A percentile compares a stretch with the other conserved stretches of the same genome.
Evolutionary conservation across 2,888 invertebrate genomes (phyloP).

Genomic region (Drosophila austrosaltans): DNA sequence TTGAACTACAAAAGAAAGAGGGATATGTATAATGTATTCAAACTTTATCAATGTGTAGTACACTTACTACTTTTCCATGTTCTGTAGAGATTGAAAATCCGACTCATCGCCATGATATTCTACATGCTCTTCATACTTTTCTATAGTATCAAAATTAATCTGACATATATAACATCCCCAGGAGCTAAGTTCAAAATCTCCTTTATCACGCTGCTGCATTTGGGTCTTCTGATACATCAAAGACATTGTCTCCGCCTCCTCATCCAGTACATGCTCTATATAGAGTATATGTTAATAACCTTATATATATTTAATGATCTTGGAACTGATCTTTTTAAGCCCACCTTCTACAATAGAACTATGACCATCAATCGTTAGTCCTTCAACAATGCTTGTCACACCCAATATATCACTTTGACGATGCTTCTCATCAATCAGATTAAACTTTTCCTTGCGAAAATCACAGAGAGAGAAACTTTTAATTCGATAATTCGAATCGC

Average conservation of each 20-base stretch:
- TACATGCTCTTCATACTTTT: conserved; percentile 77
- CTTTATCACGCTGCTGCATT: conserved; percentile 29
- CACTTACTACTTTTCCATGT: conserved; percentile 68
- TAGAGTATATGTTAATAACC: background rate
- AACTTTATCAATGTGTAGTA: background rate
- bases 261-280: conserved; percentile 59
- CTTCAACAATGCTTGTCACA: conserved; percentile 17
- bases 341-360: conserved; percentile 47
- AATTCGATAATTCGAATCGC: conserved; percentile 60
- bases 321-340: background rate
- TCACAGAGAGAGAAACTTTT: conserved; percentile 56
- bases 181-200: conserved; percentile 64
- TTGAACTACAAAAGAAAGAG: conserved; percentile 43
- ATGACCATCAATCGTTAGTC: conserved; percentile 18
- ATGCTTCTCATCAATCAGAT: conserved; percentile 65
- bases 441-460: conserved; percentile 68
- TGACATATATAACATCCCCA: conserved; percentile 81
- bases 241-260: conserved; percentile 45
- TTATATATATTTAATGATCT: background rate
- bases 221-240: conserved; percentile 70
- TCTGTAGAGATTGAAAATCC: conserved; percentile 72
- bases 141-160: conserved; percentile 69
- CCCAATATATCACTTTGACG: conserved; percentile 34
- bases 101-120: conserved; percentile 79
- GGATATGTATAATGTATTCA: background rate